Conservation (phyloP, 2,888 invertebrate genomes). For the Agrotis clavis region DNA sequence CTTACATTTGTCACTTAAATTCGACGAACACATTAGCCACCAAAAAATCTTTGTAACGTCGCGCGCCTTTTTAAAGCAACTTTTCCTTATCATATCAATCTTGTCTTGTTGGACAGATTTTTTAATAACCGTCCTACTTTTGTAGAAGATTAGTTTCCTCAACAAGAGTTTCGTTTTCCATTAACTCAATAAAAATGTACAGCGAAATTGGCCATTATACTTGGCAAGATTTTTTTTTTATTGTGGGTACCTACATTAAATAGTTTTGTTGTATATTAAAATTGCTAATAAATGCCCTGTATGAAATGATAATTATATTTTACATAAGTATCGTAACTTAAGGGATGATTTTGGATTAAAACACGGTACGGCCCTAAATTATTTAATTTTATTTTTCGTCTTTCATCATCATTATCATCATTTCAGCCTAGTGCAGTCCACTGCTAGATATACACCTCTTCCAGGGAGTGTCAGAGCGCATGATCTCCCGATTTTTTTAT, state of each 20-base stretch:
- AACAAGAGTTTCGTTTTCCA: conserved; percentile 57
- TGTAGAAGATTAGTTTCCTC: conserved; percentile 48
- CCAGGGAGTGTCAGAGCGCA: too few relatives aligned
- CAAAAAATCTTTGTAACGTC: conserved; percentile 20
- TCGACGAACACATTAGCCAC: conserved; percentile 6
- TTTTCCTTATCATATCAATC: conserved; percentile 60
- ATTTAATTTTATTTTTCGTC: background rate
- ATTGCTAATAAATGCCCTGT: conserved; percentile 21
- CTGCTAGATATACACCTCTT: too few relatives aligned
- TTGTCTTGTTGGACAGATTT: conserved; percentile 62
- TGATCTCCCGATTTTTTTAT: too few relatives aligned
- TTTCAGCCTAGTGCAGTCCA: too few relatives aligned
- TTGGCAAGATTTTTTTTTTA: conserved; percentile 45
- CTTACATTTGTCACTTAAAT: conserved; percentile 1
- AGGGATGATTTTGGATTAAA: conserved; percentile 2
- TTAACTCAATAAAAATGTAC: conserved; percentile 61
- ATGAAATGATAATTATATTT: conserved; percentile 8
- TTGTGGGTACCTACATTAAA: conserved; percentile 38
- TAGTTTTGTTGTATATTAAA: conserved; percentile 31
- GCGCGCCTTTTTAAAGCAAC: conserved; percentile 12
- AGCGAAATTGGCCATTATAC: conserved; percentile 50
- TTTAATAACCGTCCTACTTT: conserved; percentile 51
- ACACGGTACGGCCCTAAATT: background rate
- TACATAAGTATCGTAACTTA: background rate
- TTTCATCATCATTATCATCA: too few relatives aligned